Conservation (phyloP, 2,797 vertebrate species). For the Micromesistius poutassou region DNA sequence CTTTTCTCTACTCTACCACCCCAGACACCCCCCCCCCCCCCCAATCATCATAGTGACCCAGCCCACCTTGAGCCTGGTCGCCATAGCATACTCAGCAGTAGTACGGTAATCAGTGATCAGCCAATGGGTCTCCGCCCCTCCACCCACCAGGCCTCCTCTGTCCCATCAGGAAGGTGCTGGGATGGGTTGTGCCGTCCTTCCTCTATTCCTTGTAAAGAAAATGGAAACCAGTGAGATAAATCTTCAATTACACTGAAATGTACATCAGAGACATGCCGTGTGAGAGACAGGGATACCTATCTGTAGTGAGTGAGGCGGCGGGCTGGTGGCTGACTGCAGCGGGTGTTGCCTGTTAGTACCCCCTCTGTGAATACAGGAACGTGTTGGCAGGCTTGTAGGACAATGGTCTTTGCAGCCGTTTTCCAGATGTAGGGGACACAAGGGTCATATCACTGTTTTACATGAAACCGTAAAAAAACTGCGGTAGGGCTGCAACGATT, state of each 20-base stretch:
- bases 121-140: slow-evolving; percentile 50
- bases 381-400: not conserved
- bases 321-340: too few species aligned
- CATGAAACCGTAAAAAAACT: too few species aligned
- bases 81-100: slow-evolving; percentile 70
- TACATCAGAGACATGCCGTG: slow-evolving; percentile 14
- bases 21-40: slow-evolving; percentile 20
- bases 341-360: not conserved
- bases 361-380: not conserved
- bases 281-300: not conserved
- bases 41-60: slow-evolving; percentile 62
- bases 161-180: not conserved
- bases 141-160: not conserved
- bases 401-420: too few species aligned
- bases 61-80: slow-evolving; percentile 65
- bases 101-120: slow-evolving; percentile 71
- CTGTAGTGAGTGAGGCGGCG: not conserved
- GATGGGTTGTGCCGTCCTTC: slow-evolving; percentile 8
- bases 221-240: not conserved
- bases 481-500: not conserved
- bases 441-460: too few species aligned
- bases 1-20: slow-evolving; percentile 37
- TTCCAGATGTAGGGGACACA: too few species aligned
- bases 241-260: slow-evolving; percentile 1
- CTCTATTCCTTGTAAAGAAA: too few species aligned